Conservation (phyloP, 2,797 vertebrate genomes). For the Aeoliscus strigatus region DNA sequence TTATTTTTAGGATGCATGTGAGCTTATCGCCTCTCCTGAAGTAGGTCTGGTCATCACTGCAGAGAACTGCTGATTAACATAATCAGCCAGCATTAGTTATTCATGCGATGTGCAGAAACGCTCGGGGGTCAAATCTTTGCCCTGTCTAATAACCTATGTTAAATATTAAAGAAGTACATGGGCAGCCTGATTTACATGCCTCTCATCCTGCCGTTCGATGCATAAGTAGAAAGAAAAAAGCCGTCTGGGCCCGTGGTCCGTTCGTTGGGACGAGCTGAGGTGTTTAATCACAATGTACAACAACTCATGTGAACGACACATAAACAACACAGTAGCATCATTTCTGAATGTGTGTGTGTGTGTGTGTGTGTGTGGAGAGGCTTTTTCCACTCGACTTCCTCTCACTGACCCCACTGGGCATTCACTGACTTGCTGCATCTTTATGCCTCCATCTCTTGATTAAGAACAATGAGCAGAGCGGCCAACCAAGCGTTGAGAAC, state of each 20-base stretch:
- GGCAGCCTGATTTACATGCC: conserved; percentile 77
- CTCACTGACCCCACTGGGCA: conserved; percentile 70
- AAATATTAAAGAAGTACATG: conserved; percentile 82
- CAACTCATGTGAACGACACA: too few species aligned
- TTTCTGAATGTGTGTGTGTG: conserved; percentile 19
- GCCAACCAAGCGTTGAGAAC: conserved; percentile 54
- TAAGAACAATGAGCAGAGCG: conserved; percentile 66
- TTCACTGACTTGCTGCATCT: conserved; percentile 68
- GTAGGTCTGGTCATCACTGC: conserved; percentile 73
- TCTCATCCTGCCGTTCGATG: conserved; percentile 72
- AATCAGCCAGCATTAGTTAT: conserved; percentile 81
- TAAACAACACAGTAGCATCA: conserved; percentile 22
- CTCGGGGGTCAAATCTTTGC: conserved; percentile 78
- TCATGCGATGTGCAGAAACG: conserved; percentile 76
- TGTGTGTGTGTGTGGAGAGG: too few species aligned
- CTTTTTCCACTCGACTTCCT: conserved; percentile 68
- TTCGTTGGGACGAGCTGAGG: conserved; percentile 45
- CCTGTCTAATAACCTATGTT: conserved; percentile 83
- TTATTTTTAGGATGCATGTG: conserved; percentile 69
- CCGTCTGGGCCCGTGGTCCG: conserved; percentile 55
- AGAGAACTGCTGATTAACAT: conserved; percentile 76
- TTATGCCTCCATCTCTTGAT: conserved; percentile 73
- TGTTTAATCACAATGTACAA: too few species aligned
- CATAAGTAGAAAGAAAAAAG: conserved; percentile 50
- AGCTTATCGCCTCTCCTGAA: conserved; percentile 70